Evolutionary conservation across 2,888 invertebrate species (phyloP).

Genomic region (Bellardia bayeri): DNA sequence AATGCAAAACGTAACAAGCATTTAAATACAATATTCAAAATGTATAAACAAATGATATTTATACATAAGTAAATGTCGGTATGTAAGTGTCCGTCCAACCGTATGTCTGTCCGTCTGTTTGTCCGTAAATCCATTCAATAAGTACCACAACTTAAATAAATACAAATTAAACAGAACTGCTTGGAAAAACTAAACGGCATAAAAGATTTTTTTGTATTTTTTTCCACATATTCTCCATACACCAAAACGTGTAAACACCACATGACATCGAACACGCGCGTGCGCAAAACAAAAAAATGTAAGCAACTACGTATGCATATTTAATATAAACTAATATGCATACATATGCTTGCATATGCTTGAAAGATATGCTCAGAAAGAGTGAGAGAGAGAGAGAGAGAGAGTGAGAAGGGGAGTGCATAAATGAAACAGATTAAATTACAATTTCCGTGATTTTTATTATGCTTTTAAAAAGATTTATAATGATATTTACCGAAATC

Average conservation of each 20-base stretch:
- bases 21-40: slow-evolving; percentile 67
- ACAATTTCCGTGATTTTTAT: slow-evolving; percentile 73
- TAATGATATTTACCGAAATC: slow-evolving; percentile 27
- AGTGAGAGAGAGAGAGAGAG: not conserved
- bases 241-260: slow-evolving; percentile 72
- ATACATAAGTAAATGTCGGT: slow-evolving; percentile 7
- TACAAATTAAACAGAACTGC: slow-evolving; percentile 67
- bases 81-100: not conserved
- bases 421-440: slow-evolving; percentile 57
- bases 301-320: slow-evolving; percentile 57
- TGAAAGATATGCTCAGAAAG: not conserved
- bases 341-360: slow-evolving; percentile 29
- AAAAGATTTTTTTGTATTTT: slow-evolving; percentile 49
- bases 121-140: slow-evolving; percentile 11
- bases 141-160: slow-evolving; percentile 60
- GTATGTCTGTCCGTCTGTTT: not conserved
- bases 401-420: not conserved
- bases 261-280: slow-evolving; percentile 74
- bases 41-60: slow-evolving; percentile 50
- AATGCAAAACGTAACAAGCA: slow-evolving; percentile 73
- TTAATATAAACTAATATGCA: slow-evolving; percentile 63
- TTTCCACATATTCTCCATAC: slow-evolving; percentile 30
- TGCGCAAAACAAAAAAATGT: slow-evolving; percentile 58
- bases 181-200: slow-evolving; percentile 55
- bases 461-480: slow-evolving; percentile 50